Evolutionary conservation across 2,113 vertebrate genomes (phyloP).

Genomic region (Rhadina sibilatrix): DNA sequence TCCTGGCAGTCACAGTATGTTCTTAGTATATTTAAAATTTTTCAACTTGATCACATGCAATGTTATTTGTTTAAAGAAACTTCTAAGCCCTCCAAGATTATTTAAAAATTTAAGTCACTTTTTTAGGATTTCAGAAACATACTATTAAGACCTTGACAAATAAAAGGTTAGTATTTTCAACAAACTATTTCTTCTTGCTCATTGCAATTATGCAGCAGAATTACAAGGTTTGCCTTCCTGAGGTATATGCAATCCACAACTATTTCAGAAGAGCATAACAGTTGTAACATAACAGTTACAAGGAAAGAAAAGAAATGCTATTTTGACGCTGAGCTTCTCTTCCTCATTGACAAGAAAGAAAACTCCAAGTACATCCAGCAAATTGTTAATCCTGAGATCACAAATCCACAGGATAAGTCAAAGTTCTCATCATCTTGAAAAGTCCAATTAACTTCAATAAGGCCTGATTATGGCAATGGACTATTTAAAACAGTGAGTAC

Average conservation of each 20-base stretch:
- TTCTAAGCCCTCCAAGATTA: not conserved
- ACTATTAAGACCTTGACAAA: not conserved
- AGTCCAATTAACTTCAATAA: not conserved
- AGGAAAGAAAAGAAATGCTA: not conserved
- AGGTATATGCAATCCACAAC: not conserved
- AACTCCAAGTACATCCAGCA: not conserved
- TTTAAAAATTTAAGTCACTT: not conserved
- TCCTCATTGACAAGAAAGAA: not conserved
- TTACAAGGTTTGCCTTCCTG: not conserved
- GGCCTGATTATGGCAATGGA: not conserved
- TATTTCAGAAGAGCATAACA: not conserved
- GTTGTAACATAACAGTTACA: not conserved
- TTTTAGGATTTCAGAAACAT: not conserved
- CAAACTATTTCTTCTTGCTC: not conserved
- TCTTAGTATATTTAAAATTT: not conserved
- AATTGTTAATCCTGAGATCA: not conserved
- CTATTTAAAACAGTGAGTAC: not conserved
- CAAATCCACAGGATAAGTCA: not conserved
- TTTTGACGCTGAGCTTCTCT: not conserved
- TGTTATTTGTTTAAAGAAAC: not conserved
- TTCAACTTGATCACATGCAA: not conserved
- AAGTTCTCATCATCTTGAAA: not conserved
- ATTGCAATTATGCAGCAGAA: not conserved
- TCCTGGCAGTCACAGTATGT: not conserved
- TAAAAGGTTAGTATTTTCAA: not conserved